Evolutionary conservation across 2,797 vertebrate genomes (phyloP).

Genomic region (Aldrovandia affinis): DNA sequence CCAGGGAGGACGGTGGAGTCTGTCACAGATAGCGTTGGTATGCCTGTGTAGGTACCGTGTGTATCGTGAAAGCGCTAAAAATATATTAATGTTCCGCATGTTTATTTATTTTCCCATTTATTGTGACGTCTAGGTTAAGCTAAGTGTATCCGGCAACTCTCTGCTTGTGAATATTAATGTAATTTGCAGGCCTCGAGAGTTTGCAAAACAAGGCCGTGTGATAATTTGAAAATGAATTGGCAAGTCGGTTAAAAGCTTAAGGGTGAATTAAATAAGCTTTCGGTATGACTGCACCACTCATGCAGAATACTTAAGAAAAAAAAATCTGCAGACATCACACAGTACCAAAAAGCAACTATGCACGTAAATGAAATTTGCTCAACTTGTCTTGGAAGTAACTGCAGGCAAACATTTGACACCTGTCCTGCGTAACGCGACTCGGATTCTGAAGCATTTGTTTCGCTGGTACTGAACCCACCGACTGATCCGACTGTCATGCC

Average conservation of each 20-base stretch:
- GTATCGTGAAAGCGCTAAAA: background rate
- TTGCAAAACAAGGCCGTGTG: slow-evolving; percentile 49
- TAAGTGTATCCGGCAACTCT: slow-evolving; percentile 18
- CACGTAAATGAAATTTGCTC: slow-evolving; percentile 31
- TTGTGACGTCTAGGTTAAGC: slow-evolving; percentile 1
- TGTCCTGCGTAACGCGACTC: background rate
- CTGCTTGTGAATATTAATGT: slow-evolving; percentile 5
- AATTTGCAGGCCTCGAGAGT: slow-evolving; percentile 51
- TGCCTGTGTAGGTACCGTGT: background rate
- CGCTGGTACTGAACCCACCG: slow-evolving; percentile 1
- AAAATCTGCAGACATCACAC: slow-evolving; percentile 18
- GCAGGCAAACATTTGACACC: slow-evolving; percentile 20
- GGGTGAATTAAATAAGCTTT: slow-evolving; percentile 56
- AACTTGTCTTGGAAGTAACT: slow-evolving; percentile 20
- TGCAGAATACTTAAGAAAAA: slow-evolving; percentile 25
- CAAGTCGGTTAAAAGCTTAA: slow-evolving; percentile 51
- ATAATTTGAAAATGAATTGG: slow-evolving; percentile 62
- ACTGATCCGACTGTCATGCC: background rate
- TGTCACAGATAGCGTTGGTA: slow-evolving; percentile 21
- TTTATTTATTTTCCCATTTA: slow-evolving; percentile 1
- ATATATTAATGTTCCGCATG: background rate
- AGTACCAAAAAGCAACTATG: slow-evolving; percentile 20
- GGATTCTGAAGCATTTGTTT: slow-evolving; percentile 16
- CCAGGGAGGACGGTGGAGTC: background rate
- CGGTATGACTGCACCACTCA: slow-evolving; percentile 41